These are phyloP conservation scores for Ophion ellenae DNA, from an alignment of 2,888 invertebrate genomes.

Conservation along the genomic window DNA sequence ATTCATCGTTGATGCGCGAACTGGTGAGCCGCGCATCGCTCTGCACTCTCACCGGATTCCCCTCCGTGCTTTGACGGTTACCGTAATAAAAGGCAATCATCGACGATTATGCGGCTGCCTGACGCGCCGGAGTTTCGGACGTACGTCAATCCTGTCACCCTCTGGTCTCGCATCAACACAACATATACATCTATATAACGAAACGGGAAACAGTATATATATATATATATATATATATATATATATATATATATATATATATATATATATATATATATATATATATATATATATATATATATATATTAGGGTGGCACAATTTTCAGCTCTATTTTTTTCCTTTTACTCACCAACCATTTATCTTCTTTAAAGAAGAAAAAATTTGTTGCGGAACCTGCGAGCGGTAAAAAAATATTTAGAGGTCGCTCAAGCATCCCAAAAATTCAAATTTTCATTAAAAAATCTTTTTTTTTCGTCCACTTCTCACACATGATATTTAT, in stretches of 20 bases:
- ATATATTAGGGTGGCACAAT: not conserved
- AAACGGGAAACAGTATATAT: slow-evolving; percentile 6
- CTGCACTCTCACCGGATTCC: slow-evolving; percentile 76
- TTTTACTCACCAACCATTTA: too few relatives aligned
- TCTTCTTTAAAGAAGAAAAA: too few relatives aligned
- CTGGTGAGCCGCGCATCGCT: slow-evolving; percentile 53
- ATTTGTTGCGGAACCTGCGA: too few relatives aligned
- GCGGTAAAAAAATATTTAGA: too few relatives aligned
- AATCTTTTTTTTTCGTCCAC: too few relatives aligned
- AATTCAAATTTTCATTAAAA: too few relatives aligned
- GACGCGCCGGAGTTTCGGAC: slow-evolving; percentile 71
- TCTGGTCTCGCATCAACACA: slow-evolving; percentile 63
- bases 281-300: slow-evolving; percentile 23
- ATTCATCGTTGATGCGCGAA: slow-evolving; percentile 49
- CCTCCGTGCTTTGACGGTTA: slow-evolving; percentile 79
- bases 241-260: slow-evolving; percentile 11
- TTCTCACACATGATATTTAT: too few relatives aligned
- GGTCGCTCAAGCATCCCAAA: too few relatives aligned
- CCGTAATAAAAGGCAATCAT: slow-evolving; percentile 82
- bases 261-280: slow-evolving; percentile 23
- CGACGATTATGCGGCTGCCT: slow-evolving; percentile 77
- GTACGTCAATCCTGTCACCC: slow-evolving; percentile 75
- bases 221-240: slow-evolving; percentile 11
- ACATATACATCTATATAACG: slow-evolving; percentile 1
- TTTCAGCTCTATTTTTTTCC: too few relatives aligned